A percentile compares a stretch with the other conserved stretches of the same genome.
Evolutionary conservation across 2,888 invertebrate genomes (phyloP).

Genomic region (Caenorhabditis japonica): DNA sequence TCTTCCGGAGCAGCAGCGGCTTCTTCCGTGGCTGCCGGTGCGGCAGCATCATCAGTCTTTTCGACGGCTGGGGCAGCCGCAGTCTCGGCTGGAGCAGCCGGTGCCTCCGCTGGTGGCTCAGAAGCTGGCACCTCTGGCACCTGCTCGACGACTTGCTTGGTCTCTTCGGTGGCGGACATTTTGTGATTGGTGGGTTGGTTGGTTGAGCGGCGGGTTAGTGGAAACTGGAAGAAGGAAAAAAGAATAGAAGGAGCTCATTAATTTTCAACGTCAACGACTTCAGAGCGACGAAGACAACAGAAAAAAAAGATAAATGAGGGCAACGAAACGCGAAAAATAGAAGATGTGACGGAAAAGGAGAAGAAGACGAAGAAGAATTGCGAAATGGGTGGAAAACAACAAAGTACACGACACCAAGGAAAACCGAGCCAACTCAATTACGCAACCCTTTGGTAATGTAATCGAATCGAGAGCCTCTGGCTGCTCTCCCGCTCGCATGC

Average conservation of each 20-base stretch:
- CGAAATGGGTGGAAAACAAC: conserved; percentile 11
- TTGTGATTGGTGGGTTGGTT: conserved; percentile 3
- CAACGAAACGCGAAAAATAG: conserved; percentile 1
- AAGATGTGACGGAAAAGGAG: background rate
- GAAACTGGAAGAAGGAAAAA: conserved; percentile 7
- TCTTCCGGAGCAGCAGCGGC: conserved; percentile 56
- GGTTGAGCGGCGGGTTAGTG: background rate
- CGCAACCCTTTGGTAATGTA: conserved; percentile 6
- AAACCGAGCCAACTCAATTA: conserved; percentile 30
- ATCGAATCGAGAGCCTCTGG: conserved; percentile 31
- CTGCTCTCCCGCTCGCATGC: conserved; percentile 7
- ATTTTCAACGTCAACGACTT: too few species aligned
- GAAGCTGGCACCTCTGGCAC: conserved; percentile 61
- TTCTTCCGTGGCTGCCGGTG: conserved; percentile 51
- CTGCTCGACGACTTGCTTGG: conserved; percentile 49
- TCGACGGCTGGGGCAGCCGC: conserved; percentile 20
- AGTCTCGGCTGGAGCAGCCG: conserved; percentile 8
- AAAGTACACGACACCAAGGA: conserved; percentile 10
- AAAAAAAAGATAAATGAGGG: conserved; percentile 5
- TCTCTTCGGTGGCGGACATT: conserved; percentile 40
- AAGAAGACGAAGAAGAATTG: conserved; percentile 6
- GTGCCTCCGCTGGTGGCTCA: conserved; percentile 60
- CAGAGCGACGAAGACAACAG: background rate
- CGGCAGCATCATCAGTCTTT: conserved; percentile 31
- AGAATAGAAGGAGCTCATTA: conserved; percentile 7